Percentiles rank a stretch among this genome's conserved stretches.
phyloP scores from a whole-genome alignment of 2,888 invertebrate species.

The Diarsia brunnea region DNA sequence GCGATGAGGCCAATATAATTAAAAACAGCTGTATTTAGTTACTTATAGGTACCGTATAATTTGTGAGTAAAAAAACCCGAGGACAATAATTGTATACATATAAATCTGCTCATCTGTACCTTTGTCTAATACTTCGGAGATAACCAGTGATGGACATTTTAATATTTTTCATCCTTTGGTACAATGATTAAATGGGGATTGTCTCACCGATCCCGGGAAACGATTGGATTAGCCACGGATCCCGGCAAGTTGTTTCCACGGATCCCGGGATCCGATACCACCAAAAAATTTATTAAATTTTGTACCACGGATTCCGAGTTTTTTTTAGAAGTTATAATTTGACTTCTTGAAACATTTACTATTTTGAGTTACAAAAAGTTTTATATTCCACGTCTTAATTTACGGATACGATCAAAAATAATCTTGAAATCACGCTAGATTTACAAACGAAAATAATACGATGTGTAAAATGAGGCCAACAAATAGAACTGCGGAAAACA shows the following conservation, averaged over 20 bases:
- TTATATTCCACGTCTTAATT: background rate
- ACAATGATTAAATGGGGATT: no score
- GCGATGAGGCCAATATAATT: slow-evolving; percentile 1
- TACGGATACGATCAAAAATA: background rate
- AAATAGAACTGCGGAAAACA: background rate
- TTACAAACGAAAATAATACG: background rate
- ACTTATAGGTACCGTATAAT: background rate
- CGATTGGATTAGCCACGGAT: no score
- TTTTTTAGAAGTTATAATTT: no score
- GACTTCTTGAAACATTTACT: no score
- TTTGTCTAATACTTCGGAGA: background rate
- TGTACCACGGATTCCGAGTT: no score
- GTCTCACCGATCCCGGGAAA: no score
- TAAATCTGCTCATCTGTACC: background rate
- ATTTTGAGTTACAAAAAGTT: background rate
- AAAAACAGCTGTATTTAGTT: background rate
- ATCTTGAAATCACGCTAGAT: background rate
- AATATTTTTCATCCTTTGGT: background rate
- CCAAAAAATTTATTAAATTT: no score
- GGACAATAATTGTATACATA: no score
- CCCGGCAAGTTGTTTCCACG: no score
- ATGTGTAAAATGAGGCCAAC: background rate
- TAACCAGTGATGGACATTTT: background rate
- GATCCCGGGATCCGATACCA: no score
- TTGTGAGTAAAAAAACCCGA: no score